Percentiles rank a stretch among this genome's conserved stretches.
Evolutionary conservation across 2,113 vertebrate genomes (phyloP).

Genomic region (Anarhynchus alexandrinus): DNA sequence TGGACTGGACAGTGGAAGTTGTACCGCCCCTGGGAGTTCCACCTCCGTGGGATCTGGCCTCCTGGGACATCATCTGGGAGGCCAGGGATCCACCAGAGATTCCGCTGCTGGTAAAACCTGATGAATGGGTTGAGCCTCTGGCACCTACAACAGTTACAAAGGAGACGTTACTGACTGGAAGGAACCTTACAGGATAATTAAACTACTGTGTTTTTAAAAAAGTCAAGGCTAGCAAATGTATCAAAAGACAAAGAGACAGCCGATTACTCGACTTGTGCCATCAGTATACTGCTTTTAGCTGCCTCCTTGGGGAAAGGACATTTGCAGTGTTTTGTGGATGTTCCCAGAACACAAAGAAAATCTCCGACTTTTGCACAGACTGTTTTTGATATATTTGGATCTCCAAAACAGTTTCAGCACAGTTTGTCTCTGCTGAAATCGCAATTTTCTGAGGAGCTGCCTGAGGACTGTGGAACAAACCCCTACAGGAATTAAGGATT

Average conservation of each 20-base stretch:
- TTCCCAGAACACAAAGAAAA: not conserved
- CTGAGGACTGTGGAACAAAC: not conserved
- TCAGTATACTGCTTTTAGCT: not conserved
- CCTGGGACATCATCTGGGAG: not conserved
- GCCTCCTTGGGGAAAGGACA: not conserved
- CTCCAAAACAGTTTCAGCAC: not conserved
- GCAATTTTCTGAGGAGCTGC: not conserved
- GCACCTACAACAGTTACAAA: slow-evolving; percentile 6
- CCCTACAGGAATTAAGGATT: not conserved
- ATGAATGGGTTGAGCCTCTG: slow-evolving; percentile 17
- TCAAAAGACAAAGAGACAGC: not conserved
- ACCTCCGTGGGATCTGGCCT: not conserved
- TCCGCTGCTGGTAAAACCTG: slow-evolving; percentile 11
- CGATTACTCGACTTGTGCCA: not conserved
- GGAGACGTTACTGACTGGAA: not conserved
- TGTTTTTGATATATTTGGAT: not conserved
- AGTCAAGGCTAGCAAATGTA: not conserved
- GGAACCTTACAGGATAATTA: not conserved
- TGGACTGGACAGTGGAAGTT: slow-evolving; percentile 33
- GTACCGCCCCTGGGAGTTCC: slow-evolving; percentile 13
- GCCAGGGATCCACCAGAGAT: not conserved
- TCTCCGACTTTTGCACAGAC: not conserved
- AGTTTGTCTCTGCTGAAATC: not conserved
- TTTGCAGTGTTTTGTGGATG: not conserved
- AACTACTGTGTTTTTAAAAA: not conserved